Evolutionary conservation across 2,888 invertebrate species (phyloP), one percentile per base, ranked within the genome.

Genomic region (Brachyptera risi): DNA sequence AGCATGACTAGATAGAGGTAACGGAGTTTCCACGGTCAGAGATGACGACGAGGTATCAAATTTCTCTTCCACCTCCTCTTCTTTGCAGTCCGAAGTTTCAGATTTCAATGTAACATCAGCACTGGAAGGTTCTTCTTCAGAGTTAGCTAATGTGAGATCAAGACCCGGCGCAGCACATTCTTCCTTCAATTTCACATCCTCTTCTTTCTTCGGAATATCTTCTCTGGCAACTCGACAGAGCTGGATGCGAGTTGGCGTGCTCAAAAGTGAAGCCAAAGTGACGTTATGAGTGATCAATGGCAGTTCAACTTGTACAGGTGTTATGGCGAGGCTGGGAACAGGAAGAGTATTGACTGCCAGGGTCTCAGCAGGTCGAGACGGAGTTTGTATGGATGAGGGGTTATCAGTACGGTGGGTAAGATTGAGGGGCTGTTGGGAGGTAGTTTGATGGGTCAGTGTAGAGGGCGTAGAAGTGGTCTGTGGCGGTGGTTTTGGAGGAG

Each of bases 81-180:
- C n/a, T n/a, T n/a, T n/a, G n/a, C n/a, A n/a, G n/a, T n/a, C n/a
- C n/a, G n/a, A n/a, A n/a, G n/a, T n/a, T n/a, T n/a, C n/a, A n/a
- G n/a, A n/a, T n/a, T n/a, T n/a, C n/a, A n/a, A n/a, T n/a, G n/a
- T n/a, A n/a, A n/a, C n/a, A n/a, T n/a, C n/a, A n/a, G n/a, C n/a
- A n/a, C n/a, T n/a, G n/a, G n/a, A n/a, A 7, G 37, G 19, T 1
- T 19, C 9, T 13, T 54, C 54, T 13, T 35, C n/a, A n/a, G n/a
- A n/a, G n/a, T n/a, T n/a, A n/a, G n/a, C n/a, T n/a, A n/a, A n/a
- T n/a, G n/a, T n/a, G n/a, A n/a, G n/a, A n/a, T n/a, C n/a, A n/a
- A n/a, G n/a, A 37, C 11, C 73, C 54, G 70, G 72, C 19, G 9
- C n/a, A 37, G 21, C 73, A 56, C 69, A 71, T n/a, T 59, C 50